A percentile compares a stretch with the other conserved stretches of the same genome.
Conservation (phyloP, 2,797 vertebrate species). For the Melanotaenia parkinsoni region DNA sequence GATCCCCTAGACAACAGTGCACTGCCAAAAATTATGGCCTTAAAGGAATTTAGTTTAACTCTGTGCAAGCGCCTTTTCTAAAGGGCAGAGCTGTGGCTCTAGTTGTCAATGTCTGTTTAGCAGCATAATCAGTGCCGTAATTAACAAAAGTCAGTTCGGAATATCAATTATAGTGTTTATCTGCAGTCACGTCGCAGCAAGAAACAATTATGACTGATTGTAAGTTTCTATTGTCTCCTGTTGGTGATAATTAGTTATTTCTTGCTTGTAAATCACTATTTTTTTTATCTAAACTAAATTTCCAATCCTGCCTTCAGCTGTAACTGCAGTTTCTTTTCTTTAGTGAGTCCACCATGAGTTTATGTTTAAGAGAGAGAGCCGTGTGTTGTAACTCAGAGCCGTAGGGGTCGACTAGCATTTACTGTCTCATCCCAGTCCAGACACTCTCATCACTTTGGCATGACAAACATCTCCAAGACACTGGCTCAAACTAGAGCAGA, state of each 20-base stretch:
- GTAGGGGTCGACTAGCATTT: constrained; percentile 35
- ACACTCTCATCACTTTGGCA: constrained; percentile 63
- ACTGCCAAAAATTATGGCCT: constrained; percentile 54
- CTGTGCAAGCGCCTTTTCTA: constrained; percentile 62
- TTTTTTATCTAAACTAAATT: constrained; percentile 29
- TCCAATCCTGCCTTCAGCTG: constrained; percentile 20
- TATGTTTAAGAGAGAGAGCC: constrained; percentile 23
- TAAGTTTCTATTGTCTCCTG: constrained; percentile 66
- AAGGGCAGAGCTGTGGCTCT: constrained; percentile 73
- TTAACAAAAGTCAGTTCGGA: constrained; percentile 77
- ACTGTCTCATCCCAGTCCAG: constrained; percentile 65
- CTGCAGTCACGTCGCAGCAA: constrained; percentile 71
- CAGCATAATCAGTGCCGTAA: constrained; percentile 81
- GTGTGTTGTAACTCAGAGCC: constrained; percentile 49
- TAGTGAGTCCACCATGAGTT: constrained; percentile 22
- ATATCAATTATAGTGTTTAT: constrained; percentile 81
- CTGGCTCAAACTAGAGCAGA: constrained; percentile 46
- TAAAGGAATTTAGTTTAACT: constrained; percentile 60
- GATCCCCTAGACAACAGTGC: constrained; percentile 32
- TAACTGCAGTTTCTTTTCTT: constrained; percentile 45
- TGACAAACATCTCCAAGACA: constrained; percentile 69
- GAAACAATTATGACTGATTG: constrained; percentile 77
- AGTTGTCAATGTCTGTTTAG: constrained; percentile 77
- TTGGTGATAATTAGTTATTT: constrained; percentile 69
- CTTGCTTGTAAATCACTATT: constrained; percentile 65